Evolutionary conservation across 2,113 vertebrate genomes (phyloP).

Genomic region (Pholis gunnellus): DNA sequence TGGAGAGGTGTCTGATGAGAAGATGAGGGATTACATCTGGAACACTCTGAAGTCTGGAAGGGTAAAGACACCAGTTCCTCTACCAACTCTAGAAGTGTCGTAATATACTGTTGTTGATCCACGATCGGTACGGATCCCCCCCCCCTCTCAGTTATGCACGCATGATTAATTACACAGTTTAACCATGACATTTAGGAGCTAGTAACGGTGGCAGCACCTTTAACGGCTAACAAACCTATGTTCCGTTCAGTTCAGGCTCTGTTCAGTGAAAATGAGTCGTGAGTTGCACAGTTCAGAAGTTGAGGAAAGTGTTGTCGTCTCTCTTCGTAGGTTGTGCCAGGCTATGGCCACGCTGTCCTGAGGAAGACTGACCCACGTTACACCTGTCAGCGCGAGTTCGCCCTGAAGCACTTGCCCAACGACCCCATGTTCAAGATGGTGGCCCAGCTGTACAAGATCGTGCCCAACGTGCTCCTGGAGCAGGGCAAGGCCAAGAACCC

Average conservation of each 20-base stretch:
- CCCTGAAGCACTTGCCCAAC: conserved; percentile 94
- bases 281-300: background rate
- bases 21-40: conserved; percentile 96
- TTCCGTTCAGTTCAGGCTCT: no score
- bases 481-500: conserved; percentile 99
- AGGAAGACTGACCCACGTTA: conserved; percentile 96
- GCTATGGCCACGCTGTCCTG: conserved; percentile 94
- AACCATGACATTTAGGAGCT: no score
- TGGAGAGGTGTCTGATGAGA: conserved; percentile 93
- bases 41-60: conserved; percentile 97
- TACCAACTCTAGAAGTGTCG: background rate
- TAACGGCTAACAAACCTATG: no score
- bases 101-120: background rate
- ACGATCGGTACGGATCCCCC: no score
- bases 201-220: no score
- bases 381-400: conserved; percentile 94
- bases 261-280: no score
- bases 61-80: conserved; percentile 78
- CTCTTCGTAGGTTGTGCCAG: conserved; percentile 89
- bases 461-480: conserved; percentile 94
- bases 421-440: conserved; percentile 96
- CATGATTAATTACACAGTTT: no score
- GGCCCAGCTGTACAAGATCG: conserved; percentile 96
- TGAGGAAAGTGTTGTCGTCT: background rate
- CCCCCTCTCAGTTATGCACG: no score